Evolutionary conservation across 2,113 vertebrate genomes (phyloP).

Genomic region (Pogona vitticeps): DNA sequence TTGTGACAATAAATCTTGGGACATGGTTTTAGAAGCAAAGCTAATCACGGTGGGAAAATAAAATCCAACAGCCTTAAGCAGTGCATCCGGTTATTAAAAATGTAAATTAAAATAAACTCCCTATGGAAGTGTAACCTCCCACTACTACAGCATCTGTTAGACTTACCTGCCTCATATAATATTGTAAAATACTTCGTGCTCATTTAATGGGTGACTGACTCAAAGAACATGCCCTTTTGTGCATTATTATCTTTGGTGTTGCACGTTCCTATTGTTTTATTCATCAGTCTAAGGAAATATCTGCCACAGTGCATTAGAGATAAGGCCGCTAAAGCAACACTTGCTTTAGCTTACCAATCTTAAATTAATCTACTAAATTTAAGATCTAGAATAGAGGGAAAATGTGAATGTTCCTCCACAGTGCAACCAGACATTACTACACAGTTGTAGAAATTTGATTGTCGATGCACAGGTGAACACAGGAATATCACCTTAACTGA

Average conservation of each 20-base stretch:
- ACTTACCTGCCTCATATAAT: slow-evolving; percentile 41
- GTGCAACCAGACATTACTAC: neutral
- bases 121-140: slow-evolving; percentile 50
- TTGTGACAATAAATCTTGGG: neutral
- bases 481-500: neutral
- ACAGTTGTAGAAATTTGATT: neutral
- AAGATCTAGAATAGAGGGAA: neutral
- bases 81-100: slow-evolving; percentile 52
- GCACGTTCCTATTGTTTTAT: neutral
- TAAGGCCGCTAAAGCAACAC: neutral
- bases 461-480: rapidly evolving
- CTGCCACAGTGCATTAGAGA: slow-evolving; percentile 3
- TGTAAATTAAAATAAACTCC: slow-evolving; percentile 59
- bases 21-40: slow-evolving; percentile 26
- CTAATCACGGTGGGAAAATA: neutral
- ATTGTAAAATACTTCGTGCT: slow-evolving; percentile 38
- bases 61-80: neutral
- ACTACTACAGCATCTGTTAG: slow-evolving; percentile 30
- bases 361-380: slow-evolving; percentile 5
- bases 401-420: neutral
- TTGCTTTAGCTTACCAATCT: neutral
- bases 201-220: slow-evolving; percentile 60
- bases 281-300: neutral
- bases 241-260: slow-evolving; percentile 33
- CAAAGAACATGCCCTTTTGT: slow-evolving; percentile 19